These are phyloP conservation scores for Nebria brevicollis DNA, from an alignment of 2,888 invertebrate species.

Conservation along the genomic window DNA sequence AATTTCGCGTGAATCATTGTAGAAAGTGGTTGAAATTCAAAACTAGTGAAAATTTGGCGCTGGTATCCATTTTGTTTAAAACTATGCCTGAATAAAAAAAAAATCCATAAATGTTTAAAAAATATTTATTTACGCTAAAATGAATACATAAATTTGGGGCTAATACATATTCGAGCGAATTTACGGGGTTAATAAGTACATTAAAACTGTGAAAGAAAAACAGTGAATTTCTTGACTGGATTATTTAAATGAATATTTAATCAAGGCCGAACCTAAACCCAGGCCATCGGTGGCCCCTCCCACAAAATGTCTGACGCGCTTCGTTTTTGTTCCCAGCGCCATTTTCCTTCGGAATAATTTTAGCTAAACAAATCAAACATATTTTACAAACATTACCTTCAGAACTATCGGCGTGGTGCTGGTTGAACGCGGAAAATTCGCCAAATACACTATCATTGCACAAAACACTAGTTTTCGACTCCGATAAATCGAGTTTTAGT, in stretches of 20 bases:
- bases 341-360: constrained; percentile 60
- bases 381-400: constrained; percentile 64
- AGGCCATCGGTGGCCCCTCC: constrained; percentile 58
- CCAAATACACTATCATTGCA: constrained; percentile 59
- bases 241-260: constrained; percentile 8
- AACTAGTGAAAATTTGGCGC: no score
- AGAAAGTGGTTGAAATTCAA: no score
- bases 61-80: no score
- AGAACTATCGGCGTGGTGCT: constrained; percentile 58
- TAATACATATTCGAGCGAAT: background rate
- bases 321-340: constrained; percentile 60
- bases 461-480: constrained; percentile 59
- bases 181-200: background rate
- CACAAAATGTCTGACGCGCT: constrained; percentile 61
- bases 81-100: constrained; percentile 21
- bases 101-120: constrained; percentile 27
- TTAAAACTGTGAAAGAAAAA: background rate
- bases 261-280: constrained; percentile 35
- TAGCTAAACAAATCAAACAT: constrained; percentile 61
- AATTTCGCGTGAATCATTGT: no score
- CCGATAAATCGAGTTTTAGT: constrained; percentile 60
- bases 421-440: constrained; percentile 57
- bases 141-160: constrained; percentile 7
- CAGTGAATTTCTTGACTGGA: background rate
- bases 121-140: constrained; percentile 30